Percentiles rank a stretch among this genome's conserved stretches.
These are phyloP conservation scores for Salvelinus namaycush DNA, from an alignment of 2,113 vertebrate genomes.

Conservation along the genomic window DNA sequence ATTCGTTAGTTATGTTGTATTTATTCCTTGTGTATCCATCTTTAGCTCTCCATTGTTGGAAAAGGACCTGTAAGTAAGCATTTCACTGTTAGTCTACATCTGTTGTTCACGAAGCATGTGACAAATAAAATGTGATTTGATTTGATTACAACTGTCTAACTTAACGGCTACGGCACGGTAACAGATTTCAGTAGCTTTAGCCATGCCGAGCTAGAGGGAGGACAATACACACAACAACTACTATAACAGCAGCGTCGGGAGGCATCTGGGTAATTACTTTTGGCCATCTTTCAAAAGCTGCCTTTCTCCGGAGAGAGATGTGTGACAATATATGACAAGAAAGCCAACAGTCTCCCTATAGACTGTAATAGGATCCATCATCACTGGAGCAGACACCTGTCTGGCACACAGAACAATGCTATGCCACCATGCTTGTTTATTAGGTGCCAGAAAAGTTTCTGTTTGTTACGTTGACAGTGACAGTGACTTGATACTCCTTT, in stretches of 20 bases:
- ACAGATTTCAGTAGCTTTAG: conserved; percentile 49
- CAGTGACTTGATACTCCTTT: conserved; percentile 81
- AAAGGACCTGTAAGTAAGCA: too few species aligned
- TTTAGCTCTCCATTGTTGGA: too few species aligned
- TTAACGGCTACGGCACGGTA: conserved; percentile 56
- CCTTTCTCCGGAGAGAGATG: conserved; percentile 71
- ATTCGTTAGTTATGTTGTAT: conserved; percentile 54
- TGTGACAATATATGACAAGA: conserved; percentile 83
- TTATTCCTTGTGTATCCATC: not conserved
- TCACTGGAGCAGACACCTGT: conserved; percentile 77
- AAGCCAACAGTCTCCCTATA: conserved; percentile 80
- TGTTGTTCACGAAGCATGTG: too few species aligned
- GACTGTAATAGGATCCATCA: conserved; percentile 81
- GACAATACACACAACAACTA: conserved; percentile 64
- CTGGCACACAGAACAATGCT: conserved; percentile 81
- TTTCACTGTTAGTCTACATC: too few species aligned
- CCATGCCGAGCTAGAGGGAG: conserved; percentile 64
- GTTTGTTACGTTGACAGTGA: conserved; percentile 81
- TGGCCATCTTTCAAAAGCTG: conserved; percentile 79
- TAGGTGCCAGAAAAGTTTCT: conserved; percentile 83
- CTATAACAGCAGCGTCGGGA: conserved; percentile 57
- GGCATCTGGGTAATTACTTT: conserved; percentile 78
- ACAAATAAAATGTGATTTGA: too few species aligned
- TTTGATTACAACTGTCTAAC: conserved; percentile 37
- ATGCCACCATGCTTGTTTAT: conserved; percentile 78